Percentiles rank a stretch among this genome's conserved stretches.
phyloP scores from a whole-genome alignment of 2,113 vertebrate genomes.

The Smithornis capensis region DNA sequence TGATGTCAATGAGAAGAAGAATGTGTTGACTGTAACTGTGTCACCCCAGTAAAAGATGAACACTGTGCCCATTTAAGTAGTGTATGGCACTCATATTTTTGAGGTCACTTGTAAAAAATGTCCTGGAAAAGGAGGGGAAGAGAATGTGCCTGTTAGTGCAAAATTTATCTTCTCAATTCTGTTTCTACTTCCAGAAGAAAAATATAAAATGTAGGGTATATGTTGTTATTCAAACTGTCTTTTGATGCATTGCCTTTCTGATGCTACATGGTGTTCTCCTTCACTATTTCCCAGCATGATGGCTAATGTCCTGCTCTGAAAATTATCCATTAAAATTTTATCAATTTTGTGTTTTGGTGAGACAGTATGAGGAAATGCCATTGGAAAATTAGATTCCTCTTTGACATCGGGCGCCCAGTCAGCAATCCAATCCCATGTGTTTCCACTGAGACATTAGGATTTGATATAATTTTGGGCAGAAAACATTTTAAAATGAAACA shows the following conservation, averaged over 20 bases:
- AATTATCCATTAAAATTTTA: constrained; percentile 97
- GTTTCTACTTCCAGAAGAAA: constrained; percentile 42
- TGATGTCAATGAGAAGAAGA: neutral
- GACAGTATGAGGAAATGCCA: constrained; percentile 95
- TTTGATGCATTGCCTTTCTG: neutral
- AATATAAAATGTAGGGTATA: constrained; percentile 13
- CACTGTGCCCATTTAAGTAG: neutral
- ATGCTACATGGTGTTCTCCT: constrained; percentile 58
- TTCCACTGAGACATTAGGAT: constrained; percentile 97
- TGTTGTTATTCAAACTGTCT: constrained; percentile 30
- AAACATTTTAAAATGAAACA: constrained; percentile 96
- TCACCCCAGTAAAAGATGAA: neutral
- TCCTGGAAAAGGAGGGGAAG: neutral
- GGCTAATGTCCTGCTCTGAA: constrained; percentile 81
- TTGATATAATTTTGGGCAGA: constrained; percentile 98
- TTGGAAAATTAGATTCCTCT: constrained; percentile 98
- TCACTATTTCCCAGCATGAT: constrained; percentile 74
- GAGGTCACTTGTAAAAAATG: neutral
- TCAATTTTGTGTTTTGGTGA: constrained; percentile 90
- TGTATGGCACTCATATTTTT: neutral
- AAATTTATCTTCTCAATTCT: constrained; percentile 9
- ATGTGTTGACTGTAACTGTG: neutral
- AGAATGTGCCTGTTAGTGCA: neutral
- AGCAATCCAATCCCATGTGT: constrained; percentile 96
- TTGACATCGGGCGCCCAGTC: constrained; percentile 94